phyloP scores from a whole-genome alignment of 2,113 vertebrate genomes.

The Axis porcinus region DNA sequence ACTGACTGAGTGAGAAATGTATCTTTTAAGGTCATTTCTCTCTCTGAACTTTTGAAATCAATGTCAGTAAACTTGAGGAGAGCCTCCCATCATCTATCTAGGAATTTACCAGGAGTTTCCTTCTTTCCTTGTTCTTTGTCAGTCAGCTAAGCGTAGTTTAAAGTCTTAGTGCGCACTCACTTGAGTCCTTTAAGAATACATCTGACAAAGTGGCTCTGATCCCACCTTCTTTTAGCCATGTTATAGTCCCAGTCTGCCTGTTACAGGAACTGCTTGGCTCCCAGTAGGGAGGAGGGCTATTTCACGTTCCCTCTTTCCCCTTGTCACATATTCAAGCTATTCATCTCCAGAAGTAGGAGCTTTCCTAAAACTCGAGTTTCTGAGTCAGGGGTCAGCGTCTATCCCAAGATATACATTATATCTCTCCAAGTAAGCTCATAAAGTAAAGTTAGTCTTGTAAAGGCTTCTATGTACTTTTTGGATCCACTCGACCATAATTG shows the following conservation, averaged over 20 bases:
- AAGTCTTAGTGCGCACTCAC: neutral
- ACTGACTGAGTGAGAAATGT: neutral
- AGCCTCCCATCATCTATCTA: neutral
- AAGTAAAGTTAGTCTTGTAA: neutral
- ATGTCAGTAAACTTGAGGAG: neutral
- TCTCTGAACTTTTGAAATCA: neutral
- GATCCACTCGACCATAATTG: neutral
- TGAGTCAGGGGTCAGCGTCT: neutral
- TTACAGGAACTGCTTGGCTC: neutral
- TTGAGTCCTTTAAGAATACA: neutral
- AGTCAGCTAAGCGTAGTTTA: neutral
- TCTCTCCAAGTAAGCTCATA: neutral
- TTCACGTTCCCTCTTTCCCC: neutral
- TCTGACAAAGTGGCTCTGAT: neutral
- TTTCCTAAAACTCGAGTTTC: neutral
- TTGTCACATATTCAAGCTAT: neutral
- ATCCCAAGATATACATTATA: neutral
- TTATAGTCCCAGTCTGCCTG: neutral
- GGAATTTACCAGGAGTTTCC: neutral
- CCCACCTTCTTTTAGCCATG: neutral
- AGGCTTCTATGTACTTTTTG: neutral
- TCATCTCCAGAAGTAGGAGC: neutral
- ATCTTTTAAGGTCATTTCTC: neutral
- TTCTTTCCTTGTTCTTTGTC: neutral
- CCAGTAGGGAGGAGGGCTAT: neutral